A percentile compares a stretch with the other conserved stretches of the same genome.
Evolutionary conservation across 2,888 invertebrate genomes (phyloP).

Genomic region (Biston stratarius): DNA sequence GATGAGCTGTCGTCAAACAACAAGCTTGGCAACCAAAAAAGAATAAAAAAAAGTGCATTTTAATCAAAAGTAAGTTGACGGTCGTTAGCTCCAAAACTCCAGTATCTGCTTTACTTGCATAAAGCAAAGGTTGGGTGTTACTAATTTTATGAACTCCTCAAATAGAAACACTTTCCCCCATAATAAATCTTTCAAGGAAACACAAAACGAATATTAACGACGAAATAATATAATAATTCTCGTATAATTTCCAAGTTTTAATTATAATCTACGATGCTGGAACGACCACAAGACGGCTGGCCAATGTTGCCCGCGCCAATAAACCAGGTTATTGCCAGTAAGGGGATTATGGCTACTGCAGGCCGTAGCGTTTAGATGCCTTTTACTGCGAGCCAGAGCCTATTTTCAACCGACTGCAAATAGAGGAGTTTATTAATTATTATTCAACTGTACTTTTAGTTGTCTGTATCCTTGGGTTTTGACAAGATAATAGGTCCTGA

Average conservation of each 20-base stretch:
- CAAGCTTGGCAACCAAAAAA: no score
- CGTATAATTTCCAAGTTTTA: slow-evolving; percentile 20
- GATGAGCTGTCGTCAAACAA: no score
- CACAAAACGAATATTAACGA: slow-evolving; percentile 19
- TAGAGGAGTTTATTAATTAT: not conserved
- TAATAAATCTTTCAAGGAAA: slow-evolving; percentile 16
- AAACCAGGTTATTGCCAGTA: slow-evolving; percentile 11
- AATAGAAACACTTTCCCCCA: slow-evolving; percentile 5
- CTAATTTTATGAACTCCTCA: slow-evolving; percentile 11
- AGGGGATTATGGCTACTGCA: not conserved
- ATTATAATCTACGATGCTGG: slow-evolving; percentile 20
- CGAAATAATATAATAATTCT: slow-evolving; percentile 18
- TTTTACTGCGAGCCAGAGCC: no score
- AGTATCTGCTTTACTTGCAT: no score
- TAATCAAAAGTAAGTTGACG: no score
- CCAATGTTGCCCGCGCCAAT: slow-evolving; percentile 8
- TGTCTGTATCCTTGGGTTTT: no score
- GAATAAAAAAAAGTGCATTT: no score
- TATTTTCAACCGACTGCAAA: not conserved
- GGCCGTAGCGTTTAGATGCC: not conserved
- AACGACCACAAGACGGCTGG: slow-evolving; percentile 13
- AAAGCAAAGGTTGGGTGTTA: not conserved
- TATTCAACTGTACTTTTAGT: no score
- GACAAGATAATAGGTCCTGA: no score
- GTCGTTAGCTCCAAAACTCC: no score